These are phyloP conservation scores for Drosophila triauraria DNA, from an alignment of 1,140 invertebrate genomes.

Conservation along the genomic window DNA sequence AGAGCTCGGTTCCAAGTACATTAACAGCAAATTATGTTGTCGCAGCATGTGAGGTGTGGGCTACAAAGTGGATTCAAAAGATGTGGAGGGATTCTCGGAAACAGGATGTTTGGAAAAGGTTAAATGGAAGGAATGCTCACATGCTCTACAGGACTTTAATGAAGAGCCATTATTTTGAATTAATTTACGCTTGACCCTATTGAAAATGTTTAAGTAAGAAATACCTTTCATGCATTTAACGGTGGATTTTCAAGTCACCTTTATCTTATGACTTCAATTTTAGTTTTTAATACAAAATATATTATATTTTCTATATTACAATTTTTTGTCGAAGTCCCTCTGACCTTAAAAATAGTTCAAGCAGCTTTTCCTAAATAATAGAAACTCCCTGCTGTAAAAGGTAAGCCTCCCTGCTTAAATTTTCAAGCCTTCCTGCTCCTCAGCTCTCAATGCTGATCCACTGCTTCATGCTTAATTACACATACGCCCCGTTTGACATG, in stretches of 20 bases:
- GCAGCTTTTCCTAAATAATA: too few species aligned
- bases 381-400: not conserved
- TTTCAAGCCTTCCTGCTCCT: not conserved
- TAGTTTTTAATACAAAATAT: too few species aligned
- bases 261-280: too few species aligned
- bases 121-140: not conserved
- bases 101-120: not conserved
- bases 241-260: too few species aligned
- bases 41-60: slow-evolving; percentile 38
- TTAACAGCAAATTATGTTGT: slow-evolving; percentile 80
- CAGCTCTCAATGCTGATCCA: slow-evolving; percentile 33
- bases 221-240: not conserved
- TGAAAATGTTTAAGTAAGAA: too few species aligned
- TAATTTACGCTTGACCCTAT: not conserved
- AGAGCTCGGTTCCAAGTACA: slow-evolving; percentile 51
- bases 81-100: slow-evolving; percentile 1
- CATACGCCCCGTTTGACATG: slow-evolving; percentile 74
- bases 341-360: too few species aligned
- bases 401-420: not conserved
- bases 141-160: not conserved
- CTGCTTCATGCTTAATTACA: slow-evolving; percentile 67
- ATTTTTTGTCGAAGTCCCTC: too few species aligned
- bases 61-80: slow-evolving; percentile 6
- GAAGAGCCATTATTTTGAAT: not conserved
- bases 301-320: too few species aligned